These are phyloP conservation scores for Melopsittacus undulatus DNA, from an alignment of 2,797 vertebrate genomes.

Conservation along the genomic window DNA sequence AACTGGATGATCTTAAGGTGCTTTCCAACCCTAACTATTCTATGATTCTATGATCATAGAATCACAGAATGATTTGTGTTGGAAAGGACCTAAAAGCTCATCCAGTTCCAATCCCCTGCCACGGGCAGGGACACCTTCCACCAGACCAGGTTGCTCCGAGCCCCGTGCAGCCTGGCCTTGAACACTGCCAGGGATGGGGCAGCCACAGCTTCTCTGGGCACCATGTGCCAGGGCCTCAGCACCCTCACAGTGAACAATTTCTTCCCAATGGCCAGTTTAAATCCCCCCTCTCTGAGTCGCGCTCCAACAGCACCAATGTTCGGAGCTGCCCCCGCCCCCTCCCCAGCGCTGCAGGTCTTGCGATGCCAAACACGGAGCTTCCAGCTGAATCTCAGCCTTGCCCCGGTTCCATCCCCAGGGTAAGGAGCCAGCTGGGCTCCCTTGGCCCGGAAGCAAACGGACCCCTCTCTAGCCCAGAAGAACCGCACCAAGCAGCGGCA, in stretches of 20 bases:
- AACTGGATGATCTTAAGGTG: too few species aligned
- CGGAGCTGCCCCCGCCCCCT: not conserved
- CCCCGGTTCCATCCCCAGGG: not conserved
- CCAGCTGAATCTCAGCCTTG: not conserved
- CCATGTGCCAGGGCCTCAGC: not conserved
- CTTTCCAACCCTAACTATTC: too few species aligned
- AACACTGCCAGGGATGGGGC: not conserved
- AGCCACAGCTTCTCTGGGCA: not conserved
- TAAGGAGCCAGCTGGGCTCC: not conserved
- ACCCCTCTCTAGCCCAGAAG: not conserved
- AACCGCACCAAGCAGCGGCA: rapidly evolving
- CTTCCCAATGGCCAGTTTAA: not conserved
- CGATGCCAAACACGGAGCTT: not conserved
- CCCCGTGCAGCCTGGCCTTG: not conserved
- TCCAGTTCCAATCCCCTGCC: not conserved
- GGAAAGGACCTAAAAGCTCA: not conserved
- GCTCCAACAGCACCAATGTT: not conserved
- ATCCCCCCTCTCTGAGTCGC: not conserved
- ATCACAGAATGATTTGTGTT: not conserved
- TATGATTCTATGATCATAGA: too few species aligned
- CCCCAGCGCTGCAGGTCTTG: not conserved
- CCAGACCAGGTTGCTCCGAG: not conserved
- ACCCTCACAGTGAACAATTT: not conserved
- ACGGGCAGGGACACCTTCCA: not conserved
- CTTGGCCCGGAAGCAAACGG: not conserved